A percentile compares a stretch with the other conserved stretches of the same genome.
These are phyloP conservation scores for Molossus alvarezi DNA, from an alignment of 2,797 vertebrate species.

Conservation along the genomic window DNA sequence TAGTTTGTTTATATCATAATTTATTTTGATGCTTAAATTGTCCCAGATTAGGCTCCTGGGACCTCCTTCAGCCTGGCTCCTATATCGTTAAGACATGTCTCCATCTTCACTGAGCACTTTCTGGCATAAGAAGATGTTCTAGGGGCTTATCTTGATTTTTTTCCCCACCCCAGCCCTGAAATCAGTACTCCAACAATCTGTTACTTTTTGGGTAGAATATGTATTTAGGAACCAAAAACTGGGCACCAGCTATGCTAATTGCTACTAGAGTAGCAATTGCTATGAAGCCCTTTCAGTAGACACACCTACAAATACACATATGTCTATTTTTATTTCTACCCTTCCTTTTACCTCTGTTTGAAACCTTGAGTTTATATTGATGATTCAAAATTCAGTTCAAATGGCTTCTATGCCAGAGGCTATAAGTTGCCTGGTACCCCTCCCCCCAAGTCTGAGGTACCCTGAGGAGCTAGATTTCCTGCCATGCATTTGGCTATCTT, in stretches of 20 bases:
- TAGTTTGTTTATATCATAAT: too few species aligned
- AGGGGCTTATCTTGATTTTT: neutral
- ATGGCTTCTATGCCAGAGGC: neutral
- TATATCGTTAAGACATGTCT: neutral
- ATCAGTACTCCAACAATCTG: neutral
- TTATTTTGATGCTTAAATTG: neutral
- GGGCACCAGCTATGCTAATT: neutral
- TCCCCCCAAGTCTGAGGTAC: neutral
- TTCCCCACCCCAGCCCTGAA: neutral
- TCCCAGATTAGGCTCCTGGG: neutral
- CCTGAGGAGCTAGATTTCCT: conserved; percentile 25
- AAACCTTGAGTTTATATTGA: conserved; percentile 55
- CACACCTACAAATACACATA: neutral
- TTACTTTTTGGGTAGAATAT: conserved; percentile 48
- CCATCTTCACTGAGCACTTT: conserved; percentile 50
- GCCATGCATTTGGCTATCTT: neutral
- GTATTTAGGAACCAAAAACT: conserved; percentile 43
- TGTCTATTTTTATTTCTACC: neutral
- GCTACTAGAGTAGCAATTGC: neutral
- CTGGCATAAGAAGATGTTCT: conserved; percentile 22
- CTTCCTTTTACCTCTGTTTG: conserved; percentile 22
- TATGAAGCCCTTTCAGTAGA: neutral
- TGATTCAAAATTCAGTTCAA: conserved; percentile 29
- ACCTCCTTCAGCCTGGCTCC: neutral
- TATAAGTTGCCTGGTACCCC: neutral